These are phyloP conservation scores for Drosophila teissieri DNA, from an alignment of 1,140 invertebrate species.

Conservation along the genomic window DNA sequence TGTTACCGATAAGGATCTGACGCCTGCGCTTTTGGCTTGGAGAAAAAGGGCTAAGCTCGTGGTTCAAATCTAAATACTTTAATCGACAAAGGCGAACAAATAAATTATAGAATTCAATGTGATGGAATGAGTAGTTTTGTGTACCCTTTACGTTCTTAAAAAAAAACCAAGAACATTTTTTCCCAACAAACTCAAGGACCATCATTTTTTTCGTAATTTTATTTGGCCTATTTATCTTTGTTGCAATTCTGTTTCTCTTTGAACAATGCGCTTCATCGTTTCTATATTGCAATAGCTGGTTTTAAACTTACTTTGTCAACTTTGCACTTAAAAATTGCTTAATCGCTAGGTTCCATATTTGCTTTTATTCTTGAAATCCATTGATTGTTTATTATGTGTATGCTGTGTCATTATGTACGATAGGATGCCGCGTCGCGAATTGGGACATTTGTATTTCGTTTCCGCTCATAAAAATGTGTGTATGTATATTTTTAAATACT, in stretches of 20 bases:
- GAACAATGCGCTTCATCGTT: constrained; percentile 59
- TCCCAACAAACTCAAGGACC: neutral
- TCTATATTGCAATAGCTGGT: constrained; percentile 65
- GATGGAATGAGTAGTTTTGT: too few relatives aligned
- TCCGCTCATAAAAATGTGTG: constrained; percentile 32
- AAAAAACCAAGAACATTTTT: too few relatives aligned
- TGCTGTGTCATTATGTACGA: constrained; percentile 12
- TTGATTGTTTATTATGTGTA: constrained; percentile 59
- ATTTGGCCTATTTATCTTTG: constrained; percentile 80
- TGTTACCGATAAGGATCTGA: constrained; percentile 75
- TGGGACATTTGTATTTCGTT: constrained; percentile 12
- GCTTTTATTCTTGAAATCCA: constrained; percentile 67
- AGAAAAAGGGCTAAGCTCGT: constrained; percentile 71
- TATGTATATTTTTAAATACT: constrained; percentile 68
- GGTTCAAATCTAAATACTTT: constrained; percentile 59
- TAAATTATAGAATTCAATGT: constrained; percentile 5
- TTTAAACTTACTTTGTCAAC: constrained; percentile 23
- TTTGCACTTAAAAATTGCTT: constrained; percentile 75
- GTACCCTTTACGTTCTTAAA: too few relatives aligned
- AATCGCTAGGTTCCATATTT: constrained; percentile 58
- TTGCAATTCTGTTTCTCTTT: constrained; percentile 59
- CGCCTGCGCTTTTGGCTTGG: constrained; percentile 73
- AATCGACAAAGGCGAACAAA: constrained; percentile 38
- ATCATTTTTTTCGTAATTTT: constrained; percentile 50
- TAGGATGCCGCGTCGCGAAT: constrained; percentile 19